Percentiles rank a stretch among this genome's conserved stretches.
These are phyloP conservation scores for Morelia viridis DNA, from an alignment of 2,797 vertebrate genomes.

Conservation along the genomic window DNA sequence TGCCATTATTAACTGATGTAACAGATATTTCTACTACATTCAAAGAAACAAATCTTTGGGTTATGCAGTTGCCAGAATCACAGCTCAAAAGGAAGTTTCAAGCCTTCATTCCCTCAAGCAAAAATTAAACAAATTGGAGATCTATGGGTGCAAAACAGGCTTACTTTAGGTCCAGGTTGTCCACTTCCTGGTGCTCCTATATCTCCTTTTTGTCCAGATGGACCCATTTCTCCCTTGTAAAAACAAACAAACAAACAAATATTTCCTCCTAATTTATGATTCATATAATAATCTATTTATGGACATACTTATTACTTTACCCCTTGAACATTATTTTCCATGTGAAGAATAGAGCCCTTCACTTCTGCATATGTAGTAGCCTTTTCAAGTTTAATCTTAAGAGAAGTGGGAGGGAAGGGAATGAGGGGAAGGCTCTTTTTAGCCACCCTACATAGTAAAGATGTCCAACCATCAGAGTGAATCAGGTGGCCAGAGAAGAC, in stretches of 20 bases:
- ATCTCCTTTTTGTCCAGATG: slow-evolving; percentile 75
- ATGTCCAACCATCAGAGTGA: too few species aligned
- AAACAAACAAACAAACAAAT: slow-evolving; percentile 19
- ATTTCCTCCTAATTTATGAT: slow-evolving; percentile 8
- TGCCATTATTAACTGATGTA: neutral
- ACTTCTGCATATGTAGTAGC: neutral
- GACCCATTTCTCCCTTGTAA: slow-evolving; percentile 80
- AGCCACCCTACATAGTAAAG: too few species aligned
- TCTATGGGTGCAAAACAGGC: slow-evolving; percentile 29
- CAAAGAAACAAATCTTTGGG: neutral
- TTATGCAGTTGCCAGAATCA: neutral
- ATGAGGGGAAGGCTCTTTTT: too few species aligned
- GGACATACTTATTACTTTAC: neutral
- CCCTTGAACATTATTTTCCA: neutral
- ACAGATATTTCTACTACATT: neutral
- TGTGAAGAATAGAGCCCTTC: neutral
- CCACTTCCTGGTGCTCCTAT: slow-evolving; percentile 77
- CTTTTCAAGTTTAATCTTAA: neutral
- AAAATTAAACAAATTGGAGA: neutral
- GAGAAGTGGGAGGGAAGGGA: too few species aligned
- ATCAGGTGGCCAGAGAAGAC: neutral
- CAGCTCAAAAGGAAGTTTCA: neutral
- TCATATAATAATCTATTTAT: neutral
- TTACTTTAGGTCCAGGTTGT: slow-evolving; percentile 79
- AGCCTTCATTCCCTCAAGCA: neutral